Conservation (phyloP, 2,113 vertebrate genomes). For the Oophaga pumilio region DNA sequence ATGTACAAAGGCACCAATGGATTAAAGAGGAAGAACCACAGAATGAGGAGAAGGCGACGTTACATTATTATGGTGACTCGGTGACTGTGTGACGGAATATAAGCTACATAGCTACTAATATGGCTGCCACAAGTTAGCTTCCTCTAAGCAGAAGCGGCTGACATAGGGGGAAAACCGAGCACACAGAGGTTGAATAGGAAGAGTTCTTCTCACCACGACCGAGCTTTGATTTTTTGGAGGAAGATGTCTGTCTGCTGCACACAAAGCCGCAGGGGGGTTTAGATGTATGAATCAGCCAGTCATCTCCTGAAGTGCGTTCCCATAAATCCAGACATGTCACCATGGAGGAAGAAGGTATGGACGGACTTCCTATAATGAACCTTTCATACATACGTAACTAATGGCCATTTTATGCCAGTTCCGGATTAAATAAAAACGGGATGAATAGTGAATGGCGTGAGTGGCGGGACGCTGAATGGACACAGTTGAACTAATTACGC, state of each 20-base stretch:
- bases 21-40: too few relatives aligned
- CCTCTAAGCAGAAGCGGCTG: neutral
- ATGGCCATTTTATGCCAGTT: slow-evolving; percentile 44
- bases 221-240: neutral
- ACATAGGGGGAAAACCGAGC: neutral
- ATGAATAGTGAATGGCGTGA: slow-evolving; percentile 36
- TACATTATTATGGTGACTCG: neutral
- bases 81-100: neutral
- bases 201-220: neutral
- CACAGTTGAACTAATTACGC: slow-evolving; percentile 11
- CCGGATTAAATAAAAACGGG: slow-evolving; percentile 19
- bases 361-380: slow-evolving; percentile 4
- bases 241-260: neutral
- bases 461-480: slow-evolving; percentile 16
- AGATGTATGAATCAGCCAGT: slow-evolving; percentile 2
- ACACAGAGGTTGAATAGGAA: neutral
- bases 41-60: too few relatives aligned
- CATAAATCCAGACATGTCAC: slow-evolving; percentile 16
- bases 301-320: neutral
- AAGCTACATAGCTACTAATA: neutral
- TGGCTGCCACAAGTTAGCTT: neutral
- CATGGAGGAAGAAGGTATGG: slow-evolving; percentile 15
- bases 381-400: slow-evolving; percentile 38
- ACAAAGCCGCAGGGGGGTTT: neutral
- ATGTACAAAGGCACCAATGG: too few relatives aligned